These are phyloP conservation scores for Macrochelys suwanniensis DNA, from an alignment of 2,797 vertebrate genomes.

Conservation along the genomic window DNA sequence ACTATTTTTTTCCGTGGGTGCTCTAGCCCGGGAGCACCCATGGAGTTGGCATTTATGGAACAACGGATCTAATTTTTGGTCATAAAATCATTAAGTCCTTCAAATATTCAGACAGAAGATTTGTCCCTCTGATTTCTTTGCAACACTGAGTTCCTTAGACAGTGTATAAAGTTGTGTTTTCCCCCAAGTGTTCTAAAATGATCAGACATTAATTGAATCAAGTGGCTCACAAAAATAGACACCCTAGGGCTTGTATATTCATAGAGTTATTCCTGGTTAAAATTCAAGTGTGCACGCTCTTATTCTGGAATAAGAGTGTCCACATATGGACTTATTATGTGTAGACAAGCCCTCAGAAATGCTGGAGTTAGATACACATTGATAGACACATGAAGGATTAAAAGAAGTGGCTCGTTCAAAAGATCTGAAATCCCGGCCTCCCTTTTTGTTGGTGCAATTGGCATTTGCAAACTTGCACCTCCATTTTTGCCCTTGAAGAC, in stretches of 20 bases:
- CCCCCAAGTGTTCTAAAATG: accelerated
- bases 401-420: too few species aligned
- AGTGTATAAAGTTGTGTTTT: accelerated
- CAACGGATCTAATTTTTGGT: neutral
- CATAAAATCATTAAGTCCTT: neutral
- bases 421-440: too few species aligned
- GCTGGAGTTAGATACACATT: too few species aligned
- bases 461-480: too few species aligned
- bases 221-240: neutral
- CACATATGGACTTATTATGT: too few species aligned
- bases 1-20: too few species aligned
- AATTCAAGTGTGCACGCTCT: accelerated
- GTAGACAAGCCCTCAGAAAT: too few species aligned
- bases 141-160: accelerated
- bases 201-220: neutral
- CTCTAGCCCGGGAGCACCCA: too few species aligned
- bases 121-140: neutral
- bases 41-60: too few species aligned
- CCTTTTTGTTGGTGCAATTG: too few species aligned
- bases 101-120: accelerated
- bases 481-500: too few species aligned
- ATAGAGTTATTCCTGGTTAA: neutral
- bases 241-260: neutral
- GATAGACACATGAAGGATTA: too few species aligned
- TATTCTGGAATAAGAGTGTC: neutral